These are phyloP conservation scores for Euphonia xanthogaster DNA, from an alignment of 2,797 vertebrate species.

Conservation along the genomic window DNA sequence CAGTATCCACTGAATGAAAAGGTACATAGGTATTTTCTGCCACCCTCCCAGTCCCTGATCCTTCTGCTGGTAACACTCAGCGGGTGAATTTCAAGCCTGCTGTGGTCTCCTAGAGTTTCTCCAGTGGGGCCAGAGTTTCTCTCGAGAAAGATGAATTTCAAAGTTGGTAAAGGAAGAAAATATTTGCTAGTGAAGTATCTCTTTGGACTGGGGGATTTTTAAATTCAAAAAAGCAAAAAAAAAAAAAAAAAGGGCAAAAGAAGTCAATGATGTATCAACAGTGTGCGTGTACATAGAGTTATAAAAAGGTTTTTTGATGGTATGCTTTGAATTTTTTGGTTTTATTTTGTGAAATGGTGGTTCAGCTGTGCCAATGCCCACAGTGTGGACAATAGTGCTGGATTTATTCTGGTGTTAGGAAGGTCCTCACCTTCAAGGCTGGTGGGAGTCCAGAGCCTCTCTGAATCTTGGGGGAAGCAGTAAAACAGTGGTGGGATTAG, in stretches of 20 bases:
- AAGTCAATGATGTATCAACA: neutral
- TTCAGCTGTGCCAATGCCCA: neutral
- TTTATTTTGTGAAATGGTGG: constrained; percentile 38
- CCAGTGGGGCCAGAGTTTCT: neutral
- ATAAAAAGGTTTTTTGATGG: constrained; percentile 39
- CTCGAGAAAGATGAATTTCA: neutral
- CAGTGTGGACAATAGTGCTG: neutral
- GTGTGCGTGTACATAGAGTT: constrained; percentile 24
- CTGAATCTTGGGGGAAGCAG: neutral
- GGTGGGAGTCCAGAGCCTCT: neutral
- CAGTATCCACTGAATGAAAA: constrained; percentile 61
- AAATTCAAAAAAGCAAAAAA: neutral
- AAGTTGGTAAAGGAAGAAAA: neutral
- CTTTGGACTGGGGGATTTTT: neutral
- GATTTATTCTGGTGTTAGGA: rapidly evolving
- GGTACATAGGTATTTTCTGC: constrained; percentile 64
- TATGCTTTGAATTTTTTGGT: constrained; percentile 34
- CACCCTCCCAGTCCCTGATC: neutral
- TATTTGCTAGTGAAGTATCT: neutral
- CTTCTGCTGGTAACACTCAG: neutral
- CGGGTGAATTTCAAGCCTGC: neutral
- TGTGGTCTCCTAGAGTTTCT: neutral
- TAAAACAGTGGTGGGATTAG: neutral
- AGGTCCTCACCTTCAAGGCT: rapidly evolving
- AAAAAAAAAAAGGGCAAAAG: neutral